These are phyloP conservation scores for Rhagoletis zephyria DNA, from an alignment of 1,140 invertebrate species.

Conservation along the genomic window DNA sequence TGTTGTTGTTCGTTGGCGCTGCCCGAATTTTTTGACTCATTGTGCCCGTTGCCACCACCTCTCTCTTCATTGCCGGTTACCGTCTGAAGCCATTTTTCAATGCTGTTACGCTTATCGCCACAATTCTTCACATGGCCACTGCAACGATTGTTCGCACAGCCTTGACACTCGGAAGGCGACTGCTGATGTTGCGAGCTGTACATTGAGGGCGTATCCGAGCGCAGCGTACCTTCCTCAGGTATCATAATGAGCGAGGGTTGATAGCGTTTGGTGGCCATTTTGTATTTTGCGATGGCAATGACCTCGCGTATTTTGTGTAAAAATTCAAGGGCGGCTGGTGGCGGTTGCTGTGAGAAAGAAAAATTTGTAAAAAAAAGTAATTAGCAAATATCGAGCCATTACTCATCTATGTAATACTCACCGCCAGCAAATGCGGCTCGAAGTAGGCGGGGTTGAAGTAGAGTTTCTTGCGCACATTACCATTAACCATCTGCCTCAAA, in stretches of 20 bases:
- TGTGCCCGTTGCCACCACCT: neutral
- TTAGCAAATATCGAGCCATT: neutral
- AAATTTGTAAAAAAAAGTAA: conserved; percentile 16
- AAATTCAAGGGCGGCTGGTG: conserved; percentile 89
- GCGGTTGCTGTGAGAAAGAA: conserved; percentile 79
- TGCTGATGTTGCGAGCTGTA: conserved; percentile 63
- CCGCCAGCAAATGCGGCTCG: conserved; percentile 85
- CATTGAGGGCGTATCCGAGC: conserved; percentile 61
- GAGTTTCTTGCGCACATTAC: conserved; percentile 82
- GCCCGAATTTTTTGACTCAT: neutral
- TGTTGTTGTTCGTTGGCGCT: neutral
- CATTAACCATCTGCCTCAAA: conserved; percentile 77
- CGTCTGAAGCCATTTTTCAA: conserved; percentile 85
- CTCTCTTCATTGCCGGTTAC: conserved; percentile 75
- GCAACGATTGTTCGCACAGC: conserved; percentile 61
- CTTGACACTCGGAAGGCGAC: conserved; percentile 59
- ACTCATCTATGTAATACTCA: conserved; percentile 73
- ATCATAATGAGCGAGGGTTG: conserved; percentile 85
- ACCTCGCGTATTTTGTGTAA: conserved; percentile 89
- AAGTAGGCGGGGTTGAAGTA: conserved; percentile 92
- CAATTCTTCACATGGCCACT: conserved; percentile 67
- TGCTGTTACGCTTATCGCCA: conserved; percentile 81
- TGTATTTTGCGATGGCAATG: conserved; percentile 88
- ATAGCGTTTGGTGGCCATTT: conserved; percentile 87
- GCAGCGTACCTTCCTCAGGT: conserved; percentile 81